Evolutionary conservation across 1,140 invertebrate species (phyloP).

Genomic region (Streblospio benedicti): DNA sequence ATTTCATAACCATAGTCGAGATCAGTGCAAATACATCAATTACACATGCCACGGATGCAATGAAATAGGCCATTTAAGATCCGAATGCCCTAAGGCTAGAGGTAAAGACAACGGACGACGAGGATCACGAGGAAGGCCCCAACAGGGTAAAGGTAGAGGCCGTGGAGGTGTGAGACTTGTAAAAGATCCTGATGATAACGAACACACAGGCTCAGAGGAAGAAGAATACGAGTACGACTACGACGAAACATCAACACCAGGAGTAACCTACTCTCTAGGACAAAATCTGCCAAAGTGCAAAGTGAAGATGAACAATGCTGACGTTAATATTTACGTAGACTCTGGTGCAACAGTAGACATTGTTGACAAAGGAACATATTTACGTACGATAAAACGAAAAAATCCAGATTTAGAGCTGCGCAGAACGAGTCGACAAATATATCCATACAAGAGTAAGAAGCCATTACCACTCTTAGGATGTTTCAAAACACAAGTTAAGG

Average conservation of each 20-base stretch:
- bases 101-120: not conserved
- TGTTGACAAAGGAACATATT: too few species aligned
- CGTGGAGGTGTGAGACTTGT: not conserved
- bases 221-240: not conserved
- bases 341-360: too few species aligned
- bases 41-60: conserved; percentile 1
- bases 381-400: too few species aligned
- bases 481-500: too few species aligned
- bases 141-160: not conserved
- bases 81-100: not conserved
- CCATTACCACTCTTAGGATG: too few species aligned
- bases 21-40: too few species aligned
- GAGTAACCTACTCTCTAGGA: too few species aligned
- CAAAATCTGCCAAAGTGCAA: too few species aligned
- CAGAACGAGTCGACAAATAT: too few species aligned
- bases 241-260: conserved; percentile 4
- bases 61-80: conserved; percentile 5
- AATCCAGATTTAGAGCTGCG: too few species aligned
- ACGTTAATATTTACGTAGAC: not conserved
- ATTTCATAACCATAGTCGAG: too few species aligned
- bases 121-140: not conserved
- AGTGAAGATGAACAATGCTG: not conserved
- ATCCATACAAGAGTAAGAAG: too few species aligned
- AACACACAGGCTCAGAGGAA: not conserved
- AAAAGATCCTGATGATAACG: not conserved